These are phyloP conservation scores for Sphenopsis melanotis DNA, from an alignment of 2,797 vertebrate species.

Conservation along the genomic window DNA sequence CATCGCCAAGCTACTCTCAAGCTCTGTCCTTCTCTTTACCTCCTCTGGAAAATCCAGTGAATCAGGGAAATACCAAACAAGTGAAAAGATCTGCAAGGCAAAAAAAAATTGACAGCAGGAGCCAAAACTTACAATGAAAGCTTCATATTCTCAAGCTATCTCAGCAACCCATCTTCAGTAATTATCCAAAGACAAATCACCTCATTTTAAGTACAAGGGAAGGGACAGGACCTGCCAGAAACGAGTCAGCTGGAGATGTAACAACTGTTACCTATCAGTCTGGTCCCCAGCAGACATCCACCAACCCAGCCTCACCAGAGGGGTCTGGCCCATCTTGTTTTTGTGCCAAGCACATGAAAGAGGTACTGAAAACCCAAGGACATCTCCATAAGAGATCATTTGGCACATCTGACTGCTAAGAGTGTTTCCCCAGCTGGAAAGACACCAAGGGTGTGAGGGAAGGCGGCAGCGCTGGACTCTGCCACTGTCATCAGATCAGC, in stretches of 20 bases:
- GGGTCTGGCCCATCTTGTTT: not conserved
- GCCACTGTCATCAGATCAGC: not conserved
- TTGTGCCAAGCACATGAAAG: not conserved
- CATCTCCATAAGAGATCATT: not conserved
- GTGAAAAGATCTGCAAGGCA: not conserved
- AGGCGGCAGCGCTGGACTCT: not conserved
- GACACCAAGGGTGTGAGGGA: not conserved
- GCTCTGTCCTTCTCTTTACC: not conserved
- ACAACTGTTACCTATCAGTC: not conserved
- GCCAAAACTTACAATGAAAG: conserved; percentile 13
- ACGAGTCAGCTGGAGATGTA: not conserved
- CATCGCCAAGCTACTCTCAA: not conserved
- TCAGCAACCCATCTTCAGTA: conserved; percentile 18
- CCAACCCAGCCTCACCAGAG: not conserved
- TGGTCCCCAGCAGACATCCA: not conserved
- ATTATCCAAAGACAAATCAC: conserved; percentile 58
- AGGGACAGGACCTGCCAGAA: conserved; percentile 35
- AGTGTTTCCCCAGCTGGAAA: not conserved
- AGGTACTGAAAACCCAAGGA: not conserved
- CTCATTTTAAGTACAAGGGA: conserved; percentile 5
- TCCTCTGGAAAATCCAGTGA: not conserved
- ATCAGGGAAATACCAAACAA: conserved; percentile 8
- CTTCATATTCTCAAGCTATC: not conserved
- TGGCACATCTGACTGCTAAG: not conserved
- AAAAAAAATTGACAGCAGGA: not conserved